Evolutionary conservation across 1,140 invertebrate genomes (phyloP), one percentile per base, ranked within the genome.

Genomic region (Papilio aristodemus): DNA sequence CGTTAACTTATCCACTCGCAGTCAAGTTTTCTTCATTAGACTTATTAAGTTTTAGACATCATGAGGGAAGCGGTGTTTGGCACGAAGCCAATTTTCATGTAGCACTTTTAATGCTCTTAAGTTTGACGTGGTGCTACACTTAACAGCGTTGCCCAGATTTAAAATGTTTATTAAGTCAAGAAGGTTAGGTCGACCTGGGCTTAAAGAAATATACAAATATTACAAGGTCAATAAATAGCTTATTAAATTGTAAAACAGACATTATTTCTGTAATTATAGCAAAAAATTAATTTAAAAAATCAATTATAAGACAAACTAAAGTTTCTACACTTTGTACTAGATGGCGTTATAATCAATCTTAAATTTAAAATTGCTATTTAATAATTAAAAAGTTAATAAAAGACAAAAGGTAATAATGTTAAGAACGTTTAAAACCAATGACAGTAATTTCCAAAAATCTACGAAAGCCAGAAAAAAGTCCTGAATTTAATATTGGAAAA

Each of bases 31-130:
- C 63, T 50, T 64, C 38, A 64, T 66, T 43, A 41, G 41, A 66
- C 63, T 66, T 66, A 66, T 32, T 66, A 66, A 66, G 63, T 66
- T 46, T 66, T 27, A 66, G 41, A 66, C 41, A 66, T 66, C 63
- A 66, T 50, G 63, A 66, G 39, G 63, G 41, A 32, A 66, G 63
- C 39, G 39, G 38, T 46, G 32, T 46, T 66, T 66, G 63, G 63
- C 63, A 46, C 7, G 25, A 13, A 41, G 63, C 63, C 63, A 66
- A 32, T 66, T 66, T 25, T 46, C 63, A 46, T 46, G 63, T 66
- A 50, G 39, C 63, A 66, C 63, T 64, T 64, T 64, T 64, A 64
- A 64, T 64, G 39, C 62, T 66, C 63, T 66, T 50, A 66, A 66
- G 63, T 46, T 66, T 50, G 63, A 66, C 41, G 63, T 50, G 63